Conservation (phyloP, 2,888 invertebrate genomes). For the Leptinotarsa tumamoca region DNA sequence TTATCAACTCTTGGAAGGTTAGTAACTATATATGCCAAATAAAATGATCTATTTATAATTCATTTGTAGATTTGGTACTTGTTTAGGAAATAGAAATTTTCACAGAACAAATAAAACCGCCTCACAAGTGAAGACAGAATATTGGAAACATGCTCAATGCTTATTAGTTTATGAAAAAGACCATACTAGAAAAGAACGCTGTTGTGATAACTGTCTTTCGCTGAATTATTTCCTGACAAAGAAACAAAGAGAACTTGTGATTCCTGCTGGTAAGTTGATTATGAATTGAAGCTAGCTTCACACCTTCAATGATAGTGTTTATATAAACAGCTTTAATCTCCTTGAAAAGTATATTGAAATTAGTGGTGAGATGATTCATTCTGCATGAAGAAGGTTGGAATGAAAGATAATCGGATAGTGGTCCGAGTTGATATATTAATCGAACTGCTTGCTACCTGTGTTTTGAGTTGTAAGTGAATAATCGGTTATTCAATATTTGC, state of each 20-base stretch:
- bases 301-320: no score
- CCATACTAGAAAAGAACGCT: constrained; percentile 26
- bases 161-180: constrained; percentile 32
- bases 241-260: constrained; percentile 33
- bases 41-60: background rate
- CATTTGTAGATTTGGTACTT: constrained; percentile 28
- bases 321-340: no score
- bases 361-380: no score
- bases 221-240: constrained; percentile 31
- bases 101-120: constrained; percentile 26
- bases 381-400: no score
- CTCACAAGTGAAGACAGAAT: constrained; percentile 26
- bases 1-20: constrained; percentile 30
- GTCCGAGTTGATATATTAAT: no score
- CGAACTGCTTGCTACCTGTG: no score
- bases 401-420: no score
- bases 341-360: no score
- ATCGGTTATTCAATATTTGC: no score
- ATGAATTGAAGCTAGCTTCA: no score
- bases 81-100: constrained; percentile 36
- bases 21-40: background rate
- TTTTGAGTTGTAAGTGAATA: no score
- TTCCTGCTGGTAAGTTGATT: constrained; percentile 31
- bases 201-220: constrained; percentile 32
- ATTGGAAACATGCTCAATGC: constrained; percentile 34